Evolutionary conservation across 2,888 invertebrate genomes (phyloP), one percentile per base, ranked within the genome.

Genomic region (Protodeltote pygarga): DNA sequence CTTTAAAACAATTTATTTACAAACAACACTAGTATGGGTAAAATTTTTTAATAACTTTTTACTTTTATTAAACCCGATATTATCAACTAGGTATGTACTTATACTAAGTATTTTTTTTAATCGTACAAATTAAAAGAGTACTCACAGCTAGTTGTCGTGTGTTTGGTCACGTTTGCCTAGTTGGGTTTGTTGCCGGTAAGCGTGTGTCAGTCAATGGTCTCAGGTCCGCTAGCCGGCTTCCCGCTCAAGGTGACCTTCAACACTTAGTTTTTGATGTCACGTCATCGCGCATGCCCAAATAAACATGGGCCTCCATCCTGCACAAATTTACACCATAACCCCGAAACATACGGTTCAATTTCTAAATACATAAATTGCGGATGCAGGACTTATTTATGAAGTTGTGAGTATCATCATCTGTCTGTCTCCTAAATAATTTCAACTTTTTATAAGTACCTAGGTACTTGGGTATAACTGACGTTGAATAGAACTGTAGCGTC

Each of bases 191-290:
- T 23, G 25, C 5, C n/a, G 15, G 29, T 9, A 8, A 8, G 16
- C 38, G 41, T 33, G 51, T 11, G 38, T 2, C 25, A 20, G 29
- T n/a, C n/a, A n/a, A 44, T 24, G 41, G 60, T 34, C 33, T 58
- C 51, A 52, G 47, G 59, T 62, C 46, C 57, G 62, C 34, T 52
- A 55, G 52, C 35, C 51, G 60, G 44, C 44, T 8, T 49, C 37
- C 40, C 50, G 64, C 58, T 79, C 83, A 89, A 89, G 89, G 89
- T 90, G 86, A 90, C 90, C 89, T 89, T 88, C 83, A 82, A 68
- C 71, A 67, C 52, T 68, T 73, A 71, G 67, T 79, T 85, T 85
- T 78, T 80, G 80, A 79, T 69, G 77, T 78, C 72, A 71, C 79
- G 73, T 68, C 75, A 81, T 70, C 71, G 87, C 89, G 89, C 89